These are phyloP conservation scores for Syritta pipiens DNA, from an alignment of 2,888 invertebrate genomes.

Conservation along the genomic window DNA sequence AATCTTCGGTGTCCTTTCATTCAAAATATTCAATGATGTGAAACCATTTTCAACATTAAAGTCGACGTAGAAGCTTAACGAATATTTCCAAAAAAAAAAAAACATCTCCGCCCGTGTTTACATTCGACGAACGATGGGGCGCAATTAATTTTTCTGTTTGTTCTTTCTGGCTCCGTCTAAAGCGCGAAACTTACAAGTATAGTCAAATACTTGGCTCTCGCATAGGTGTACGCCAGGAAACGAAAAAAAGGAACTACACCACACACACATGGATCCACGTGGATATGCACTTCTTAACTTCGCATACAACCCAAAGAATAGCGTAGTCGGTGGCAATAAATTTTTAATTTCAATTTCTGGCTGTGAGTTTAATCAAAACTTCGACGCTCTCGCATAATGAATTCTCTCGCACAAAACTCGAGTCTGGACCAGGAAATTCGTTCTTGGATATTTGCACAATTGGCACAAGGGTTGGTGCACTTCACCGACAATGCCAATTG, in stretches of 20 bases:
- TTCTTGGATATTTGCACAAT: constrained; percentile 33
- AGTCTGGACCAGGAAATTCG: constrained; percentile 7
- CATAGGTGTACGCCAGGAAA: too few relatives aligned
- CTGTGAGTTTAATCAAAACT: constrained; percentile 60
- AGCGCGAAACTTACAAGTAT: not conserved
- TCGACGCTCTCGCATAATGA: constrained; percentile 40
- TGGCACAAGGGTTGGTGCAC: constrained; percentile 28
- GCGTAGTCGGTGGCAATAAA: constrained; percentile 25
- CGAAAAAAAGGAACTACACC: not conserved
- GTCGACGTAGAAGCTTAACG: too few relatives aligned
- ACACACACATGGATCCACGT: constrained; percentile 8
- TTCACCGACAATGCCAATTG: constrained; percentile 4
- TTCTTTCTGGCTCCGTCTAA: constrained; percentile 7
- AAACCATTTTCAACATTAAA: not conserved
- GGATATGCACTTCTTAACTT: constrained; percentile 33
- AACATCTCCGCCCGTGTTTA: too few relatives aligned
- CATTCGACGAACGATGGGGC: too few relatives aligned
- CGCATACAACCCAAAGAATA: not conserved
- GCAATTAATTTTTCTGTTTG: constrained; percentile 33
- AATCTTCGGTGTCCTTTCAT: too few relatives aligned
- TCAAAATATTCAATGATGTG: not conserved
- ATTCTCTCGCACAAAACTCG: constrained; percentile 36
- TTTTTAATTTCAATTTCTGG: constrained; percentile 63
- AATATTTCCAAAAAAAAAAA: too few relatives aligned
- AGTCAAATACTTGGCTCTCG: too few relatives aligned